phyloP scores from a whole-genome alignment of 1,140 invertebrate species.

The Sitodiplosis mosellana region DNA sequence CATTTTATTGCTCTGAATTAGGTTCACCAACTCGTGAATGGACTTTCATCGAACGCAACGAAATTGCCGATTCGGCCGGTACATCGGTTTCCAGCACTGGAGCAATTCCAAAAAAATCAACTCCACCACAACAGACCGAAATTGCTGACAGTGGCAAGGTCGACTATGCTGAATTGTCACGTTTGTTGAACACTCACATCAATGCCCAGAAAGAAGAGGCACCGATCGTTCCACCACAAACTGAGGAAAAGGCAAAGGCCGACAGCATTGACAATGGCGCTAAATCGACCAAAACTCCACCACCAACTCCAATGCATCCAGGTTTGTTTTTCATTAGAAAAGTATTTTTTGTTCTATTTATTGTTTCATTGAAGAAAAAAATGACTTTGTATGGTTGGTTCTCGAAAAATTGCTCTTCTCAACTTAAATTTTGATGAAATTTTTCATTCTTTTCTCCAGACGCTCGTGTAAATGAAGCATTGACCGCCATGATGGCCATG shows the following conservation, averaged over 20 bases:
- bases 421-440: neutral
- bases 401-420: neutral
- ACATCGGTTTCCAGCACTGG: neutral
- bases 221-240: neutral
- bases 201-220: neutral
- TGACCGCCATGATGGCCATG: constrained; percentile 59
- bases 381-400: neutral
- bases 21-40: neutral
- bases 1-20: neutral
- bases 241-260: neutral
- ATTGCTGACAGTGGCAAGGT: neutral
- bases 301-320: neutral
- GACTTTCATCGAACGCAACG: neutral
- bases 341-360: neutral
- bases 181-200: neutral
- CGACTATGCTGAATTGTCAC: neutral
- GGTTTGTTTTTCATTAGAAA: neutral
- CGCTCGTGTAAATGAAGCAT: constrained; percentile 35
- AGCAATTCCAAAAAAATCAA: constrained; percentile 1
- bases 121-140: neutral
- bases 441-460: constrained; percentile 23
- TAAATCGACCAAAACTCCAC: neutral
- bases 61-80: neutral
- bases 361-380: too few relatives aligned
- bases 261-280: neutral